Percentiles rank a stretch among this genome's conserved stretches.
Conservation (phyloP, 2,113 vertebrate genomes). For the Eublepharis macularius region DNA sequence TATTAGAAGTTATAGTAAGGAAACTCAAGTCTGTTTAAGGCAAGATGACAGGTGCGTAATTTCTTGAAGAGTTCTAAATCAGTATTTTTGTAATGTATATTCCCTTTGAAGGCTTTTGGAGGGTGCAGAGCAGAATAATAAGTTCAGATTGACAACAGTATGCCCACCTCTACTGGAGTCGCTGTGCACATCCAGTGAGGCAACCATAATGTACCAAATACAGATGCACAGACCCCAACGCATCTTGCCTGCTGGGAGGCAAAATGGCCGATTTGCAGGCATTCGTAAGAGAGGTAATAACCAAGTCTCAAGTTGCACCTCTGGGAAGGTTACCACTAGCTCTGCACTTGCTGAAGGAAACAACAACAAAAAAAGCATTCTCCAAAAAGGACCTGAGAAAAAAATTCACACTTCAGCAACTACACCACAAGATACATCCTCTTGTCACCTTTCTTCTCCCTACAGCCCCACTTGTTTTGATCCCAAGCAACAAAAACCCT, state of each 20-base stretch:
- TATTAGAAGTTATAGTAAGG: no score
- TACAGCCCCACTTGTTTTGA: not conserved
- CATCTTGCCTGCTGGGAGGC: not conserved
- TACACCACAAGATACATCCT: not conserved
- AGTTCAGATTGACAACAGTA: no score
- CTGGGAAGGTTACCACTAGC: not conserved
- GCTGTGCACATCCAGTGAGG: not conserved
- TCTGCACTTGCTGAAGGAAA: not conserved
- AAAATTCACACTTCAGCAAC: not conserved
- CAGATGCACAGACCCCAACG: conserved; percentile 22
- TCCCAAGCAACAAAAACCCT: not conserved
- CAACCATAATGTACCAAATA: not conserved
- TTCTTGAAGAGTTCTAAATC: no score
- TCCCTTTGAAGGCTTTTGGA: no score
- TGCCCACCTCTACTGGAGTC: no score
- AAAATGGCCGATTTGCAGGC: conserved; percentile 22
- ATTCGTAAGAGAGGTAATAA: accelerated
- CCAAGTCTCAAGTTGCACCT: not conserved
- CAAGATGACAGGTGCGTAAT: no score
- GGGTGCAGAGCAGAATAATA: no score
- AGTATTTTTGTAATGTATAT: no score
- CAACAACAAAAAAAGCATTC: not conserved
- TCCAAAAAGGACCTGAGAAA: accelerated
- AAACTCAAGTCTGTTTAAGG: no score
- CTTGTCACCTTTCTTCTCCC: not conserved